These are phyloP conservation scores for Alauda arvensis DNA, from an alignment of 2,797 vertebrate genomes.

Conservation along the genomic window DNA sequence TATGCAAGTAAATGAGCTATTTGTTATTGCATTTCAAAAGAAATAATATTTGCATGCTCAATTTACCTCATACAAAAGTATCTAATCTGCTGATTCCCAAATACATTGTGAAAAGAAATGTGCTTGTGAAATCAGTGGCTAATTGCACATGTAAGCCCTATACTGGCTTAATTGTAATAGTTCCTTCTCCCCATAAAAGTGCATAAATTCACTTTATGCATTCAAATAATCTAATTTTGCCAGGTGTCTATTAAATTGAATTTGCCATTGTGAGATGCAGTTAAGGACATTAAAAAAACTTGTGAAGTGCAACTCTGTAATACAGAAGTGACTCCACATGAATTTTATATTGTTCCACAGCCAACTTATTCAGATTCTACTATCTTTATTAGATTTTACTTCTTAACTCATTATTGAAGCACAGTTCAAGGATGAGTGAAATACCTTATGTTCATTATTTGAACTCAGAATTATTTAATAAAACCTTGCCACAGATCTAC, in stretches of 20 bases:
- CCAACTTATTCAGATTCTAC: neutral
- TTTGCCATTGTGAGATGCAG: neutral
- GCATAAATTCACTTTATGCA: neutral
- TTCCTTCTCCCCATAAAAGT: neutral
- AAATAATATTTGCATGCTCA: slow-evolving; percentile 21
- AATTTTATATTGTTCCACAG: neutral
- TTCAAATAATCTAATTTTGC: neutral
- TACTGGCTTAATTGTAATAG: neutral
- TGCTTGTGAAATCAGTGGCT: neutral
- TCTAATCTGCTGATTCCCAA: slow-evolving; percentile 2
- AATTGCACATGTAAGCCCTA: neutral
- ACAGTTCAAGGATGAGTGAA: neutral
- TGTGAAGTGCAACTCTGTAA: neutral
- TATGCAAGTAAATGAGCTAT: slow-evolving; percentile 14
- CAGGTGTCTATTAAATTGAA: neutral
- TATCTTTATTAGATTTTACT: neutral
- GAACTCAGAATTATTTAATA: neutral
- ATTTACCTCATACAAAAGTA: neutral
- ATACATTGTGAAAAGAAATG: neutral
- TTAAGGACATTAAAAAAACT: neutral
- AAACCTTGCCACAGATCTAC: neutral
- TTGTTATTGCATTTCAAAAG: slow-evolving; percentile 23
- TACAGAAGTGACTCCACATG: neutral
- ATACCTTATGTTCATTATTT: neutral
- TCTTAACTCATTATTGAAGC: neutral